A percentile compares a stretch with the other conserved stretches of the same genome.
phyloP scores from a whole-genome alignment of 2,113 vertebrate species.

The Pithys albifrons region DNA sequence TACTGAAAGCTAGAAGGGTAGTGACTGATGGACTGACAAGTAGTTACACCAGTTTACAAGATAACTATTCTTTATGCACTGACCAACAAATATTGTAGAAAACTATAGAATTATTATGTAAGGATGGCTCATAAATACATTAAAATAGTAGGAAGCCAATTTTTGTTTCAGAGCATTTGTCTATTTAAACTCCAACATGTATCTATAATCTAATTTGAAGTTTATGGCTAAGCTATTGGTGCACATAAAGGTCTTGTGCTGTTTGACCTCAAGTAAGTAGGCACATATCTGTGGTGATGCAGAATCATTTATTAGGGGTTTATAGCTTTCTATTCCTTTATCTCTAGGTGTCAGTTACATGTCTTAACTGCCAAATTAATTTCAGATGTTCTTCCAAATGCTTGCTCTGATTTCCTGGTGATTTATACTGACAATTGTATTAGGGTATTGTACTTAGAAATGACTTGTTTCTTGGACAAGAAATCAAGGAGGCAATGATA shows the following conservation, averaged over 20 bases:
- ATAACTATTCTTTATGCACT: background rate
- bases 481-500: slow-evolving; percentile 18
- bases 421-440: slow-evolving; percentile 33
- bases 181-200: background rate
- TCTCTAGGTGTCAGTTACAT: background rate
- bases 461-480: background rate
- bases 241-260: background rate
- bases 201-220: background rate
- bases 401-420: background rate
- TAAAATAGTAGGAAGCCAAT: background rate
- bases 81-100: background rate
- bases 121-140: background rate
- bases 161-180: background rate
- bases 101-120: background rate
- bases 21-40: background rate
- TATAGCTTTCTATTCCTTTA: background rate
- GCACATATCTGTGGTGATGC: background rate
- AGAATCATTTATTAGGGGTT: background rate
- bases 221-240: background rate
- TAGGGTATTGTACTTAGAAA: background rate
- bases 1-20: background rate
- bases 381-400: slow-evolving; percentile 15
- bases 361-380: background rate
- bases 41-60: background rate
- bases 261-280: background rate